Conservation (phyloP, 1,140 invertebrate genomes). For the Anastrepha obliqua region DNA sequence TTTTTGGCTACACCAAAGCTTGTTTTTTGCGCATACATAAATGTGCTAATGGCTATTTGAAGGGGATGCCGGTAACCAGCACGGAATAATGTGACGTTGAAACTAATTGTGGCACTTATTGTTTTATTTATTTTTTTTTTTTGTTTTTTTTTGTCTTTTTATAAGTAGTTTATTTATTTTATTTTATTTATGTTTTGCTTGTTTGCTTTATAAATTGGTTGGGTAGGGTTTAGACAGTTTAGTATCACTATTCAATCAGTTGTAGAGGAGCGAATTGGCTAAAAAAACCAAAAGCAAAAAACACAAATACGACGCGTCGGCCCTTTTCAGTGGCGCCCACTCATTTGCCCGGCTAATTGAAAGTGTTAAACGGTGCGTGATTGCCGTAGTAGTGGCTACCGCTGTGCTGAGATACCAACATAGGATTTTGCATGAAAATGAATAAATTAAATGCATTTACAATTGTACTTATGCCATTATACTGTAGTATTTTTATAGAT, state of each 20-base stretch:
- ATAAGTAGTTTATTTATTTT: not conserved
- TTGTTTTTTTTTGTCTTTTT: not conserved
- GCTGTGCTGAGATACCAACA: not conserved
- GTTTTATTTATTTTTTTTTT: not conserved
- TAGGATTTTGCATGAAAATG: conserved; percentile 38
- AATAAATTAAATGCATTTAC: conserved; percentile 45
- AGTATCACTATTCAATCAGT: not conserved
- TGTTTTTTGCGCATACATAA: not conserved
- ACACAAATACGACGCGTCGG: not conserved
- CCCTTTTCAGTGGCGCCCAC: conserved; percentile 43
- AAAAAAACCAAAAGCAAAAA: not conserved
- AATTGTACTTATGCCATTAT: conserved; percentile 17
- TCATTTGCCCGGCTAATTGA: conserved; percentile 36
- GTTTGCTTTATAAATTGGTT: not conserved
- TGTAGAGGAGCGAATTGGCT: not conserved
- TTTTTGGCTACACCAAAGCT: not conserved
- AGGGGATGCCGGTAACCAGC: not conserved
- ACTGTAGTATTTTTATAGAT: conserved; percentile 39
- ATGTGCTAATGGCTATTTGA: not conserved
- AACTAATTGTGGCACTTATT: conserved; percentile 30
- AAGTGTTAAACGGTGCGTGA: conserved; percentile 43
- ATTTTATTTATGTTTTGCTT: not conserved
- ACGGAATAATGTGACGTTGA: not conserved
- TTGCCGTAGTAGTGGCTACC: not conserved
- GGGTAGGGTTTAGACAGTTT: not conserved